Conservation (phyloP, 2,797 vertebrate genomes). For the Anomalospiza imberbis region DNA sequence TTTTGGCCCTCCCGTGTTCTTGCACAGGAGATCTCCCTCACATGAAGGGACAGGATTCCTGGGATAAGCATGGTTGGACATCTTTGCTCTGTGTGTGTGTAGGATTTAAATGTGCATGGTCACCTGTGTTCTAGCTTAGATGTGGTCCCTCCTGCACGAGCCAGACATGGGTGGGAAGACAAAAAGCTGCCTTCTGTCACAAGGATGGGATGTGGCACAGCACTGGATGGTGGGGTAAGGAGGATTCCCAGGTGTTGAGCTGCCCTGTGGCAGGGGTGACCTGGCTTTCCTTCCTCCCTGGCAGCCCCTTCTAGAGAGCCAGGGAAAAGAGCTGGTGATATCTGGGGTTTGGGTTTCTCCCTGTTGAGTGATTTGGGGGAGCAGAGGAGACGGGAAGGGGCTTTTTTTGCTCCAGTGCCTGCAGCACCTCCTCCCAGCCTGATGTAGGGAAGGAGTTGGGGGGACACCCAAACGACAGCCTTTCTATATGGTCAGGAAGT, state of each 20-base stretch:
- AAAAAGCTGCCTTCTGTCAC: not conserved
- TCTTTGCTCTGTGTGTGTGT: not conserved
- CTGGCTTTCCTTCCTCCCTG: not conserved
- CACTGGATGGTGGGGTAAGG: rapidly evolving
- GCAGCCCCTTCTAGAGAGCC: not conserved
- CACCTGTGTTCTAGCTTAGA: not conserved
- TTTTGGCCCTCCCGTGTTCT: not conserved
- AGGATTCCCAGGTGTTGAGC: not conserved
- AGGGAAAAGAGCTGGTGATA: not conserved
- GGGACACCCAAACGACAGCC: not conserved
- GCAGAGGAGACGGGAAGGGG: not conserved
- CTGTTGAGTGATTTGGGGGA: not conserved
- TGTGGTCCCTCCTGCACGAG: not conserved
- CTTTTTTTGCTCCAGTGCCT: not conserved
- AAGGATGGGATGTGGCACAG: rapidly evolving
- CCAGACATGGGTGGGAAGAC: rapidly evolving
- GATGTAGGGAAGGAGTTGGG: rapidly evolving
- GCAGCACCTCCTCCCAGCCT: not conserved
- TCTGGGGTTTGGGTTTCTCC: not conserved
- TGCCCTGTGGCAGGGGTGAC: rapidly evolving
- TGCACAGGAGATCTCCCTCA: rapidly evolving
- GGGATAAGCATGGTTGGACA: rapidly evolving
- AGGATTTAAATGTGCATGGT: not conserved
- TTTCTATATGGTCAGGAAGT: not conserved
- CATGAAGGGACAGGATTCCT: rapidly evolving